Evolutionary conservation across 2,797 vertebrate species (phyloP).

Genomic region (Acrocephalus scirpaceus): DNA sequence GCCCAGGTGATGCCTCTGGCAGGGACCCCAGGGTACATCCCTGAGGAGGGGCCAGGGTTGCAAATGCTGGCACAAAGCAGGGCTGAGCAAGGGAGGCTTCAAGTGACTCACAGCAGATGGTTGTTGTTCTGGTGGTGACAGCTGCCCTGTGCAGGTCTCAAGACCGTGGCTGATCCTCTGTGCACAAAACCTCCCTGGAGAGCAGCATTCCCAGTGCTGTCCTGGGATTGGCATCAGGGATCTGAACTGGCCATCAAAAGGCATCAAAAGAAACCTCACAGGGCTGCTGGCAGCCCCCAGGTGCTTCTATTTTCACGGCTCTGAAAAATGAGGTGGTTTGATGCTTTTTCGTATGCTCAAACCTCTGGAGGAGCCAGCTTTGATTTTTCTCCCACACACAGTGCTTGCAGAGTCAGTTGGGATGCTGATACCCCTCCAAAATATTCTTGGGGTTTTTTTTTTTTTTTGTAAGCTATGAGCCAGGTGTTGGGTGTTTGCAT

Average conservation of each 20-base stretch:
- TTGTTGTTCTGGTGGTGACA: neutral
- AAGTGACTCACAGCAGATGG: neutral
- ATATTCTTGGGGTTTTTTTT: neutral
- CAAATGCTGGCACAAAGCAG: neutral
- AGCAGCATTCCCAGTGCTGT: rapidly evolving
- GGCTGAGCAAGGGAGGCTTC: neutral
- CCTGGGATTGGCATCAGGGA: neutral
- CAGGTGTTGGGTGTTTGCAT: neutral
- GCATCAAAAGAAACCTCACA: neutral
- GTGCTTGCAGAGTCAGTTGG: neutral
- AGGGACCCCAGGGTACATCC: rapidly evolving
- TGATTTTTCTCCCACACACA: neutral
- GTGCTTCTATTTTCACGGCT: neutral
- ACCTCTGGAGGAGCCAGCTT: neutral
- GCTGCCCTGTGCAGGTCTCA: neutral
- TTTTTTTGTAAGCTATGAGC: neutral
- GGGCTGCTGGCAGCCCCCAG: neutral
- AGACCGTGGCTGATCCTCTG: neutral
- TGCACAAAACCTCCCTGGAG: neutral
- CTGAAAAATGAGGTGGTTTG: neutral
- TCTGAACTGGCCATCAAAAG: neutral
- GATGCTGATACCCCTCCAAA: neutral
- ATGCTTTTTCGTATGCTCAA: neutral
- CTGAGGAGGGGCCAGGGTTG: neutral
- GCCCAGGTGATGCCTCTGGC: neutral